Base-by-base conservation (phyloP, 2,797 vertebrate genomes). In the Morus bassanus region DNA sequence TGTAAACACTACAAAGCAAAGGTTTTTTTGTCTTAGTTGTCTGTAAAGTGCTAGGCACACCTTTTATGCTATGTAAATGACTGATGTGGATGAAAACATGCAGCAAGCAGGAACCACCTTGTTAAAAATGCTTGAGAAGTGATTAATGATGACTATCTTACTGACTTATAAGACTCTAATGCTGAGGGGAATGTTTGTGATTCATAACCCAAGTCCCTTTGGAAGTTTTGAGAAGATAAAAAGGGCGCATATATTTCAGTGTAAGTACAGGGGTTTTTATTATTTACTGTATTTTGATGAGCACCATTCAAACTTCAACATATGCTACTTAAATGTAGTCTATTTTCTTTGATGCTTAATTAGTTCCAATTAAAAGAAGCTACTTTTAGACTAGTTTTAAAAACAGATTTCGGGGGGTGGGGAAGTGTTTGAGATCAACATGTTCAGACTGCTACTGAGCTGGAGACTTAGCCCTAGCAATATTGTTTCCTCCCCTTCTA, bases 111-210 rank as follows among this genome's bases (percentile, higher is more conserved):
- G 95, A 97, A 23, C 92, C 75, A 83, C 95, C 87, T 94, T 93
- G 53, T 96, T 92, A 77, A 85, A 96, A 91, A 81, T 67, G 41
- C 85, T 84, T 13, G 9, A 93, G 92, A 89, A 85, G 76, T 95
- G 95, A 95, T 95, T 96, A 95, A 96, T 87, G 93, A 92, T 94
- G 73, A 88, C 59, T 94, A 1, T 91, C 87, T 89, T 83, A 74
- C 85, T 97, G 95, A 96, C 89, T 95, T 92, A 91, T 41, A 68
- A 68, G 84, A 43, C 88, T 86, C 77, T 92, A n/a, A 84, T 85
- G 87, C 92, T 91, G 64, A 92, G 53, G 91, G 78, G 72, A 89
- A 89, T 65, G 76, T 91, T 93, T 91, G 81, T 74, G 82, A 93
- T 94, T 95, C 91, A 72, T 81, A 91, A 84, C 37, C 19, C 76